A percentile compares a stretch with the other conserved stretches of the same genome.
Evolutionary conservation across 2,113 vertebrate genomes (phyloP).

Genomic region (Chelonoidis abingdonii): DNA sequence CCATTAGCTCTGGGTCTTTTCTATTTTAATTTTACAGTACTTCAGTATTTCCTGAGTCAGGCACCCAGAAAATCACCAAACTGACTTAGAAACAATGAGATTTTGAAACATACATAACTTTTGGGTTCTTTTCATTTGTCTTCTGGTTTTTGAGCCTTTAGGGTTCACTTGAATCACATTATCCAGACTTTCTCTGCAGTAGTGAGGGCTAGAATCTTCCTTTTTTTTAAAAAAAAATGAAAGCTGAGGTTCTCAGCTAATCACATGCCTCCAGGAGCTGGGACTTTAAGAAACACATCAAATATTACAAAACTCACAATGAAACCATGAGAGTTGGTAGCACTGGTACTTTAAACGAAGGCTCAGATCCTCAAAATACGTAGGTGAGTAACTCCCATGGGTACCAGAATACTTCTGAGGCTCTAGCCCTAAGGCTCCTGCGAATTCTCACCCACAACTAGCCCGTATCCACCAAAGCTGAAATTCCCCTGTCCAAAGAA

Average conservation of each 20-base stretch:
- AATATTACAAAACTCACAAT: neutral
- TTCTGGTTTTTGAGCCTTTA: neutral
- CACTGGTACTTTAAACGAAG: neutral
- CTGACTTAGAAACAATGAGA: neutral
- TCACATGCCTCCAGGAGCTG: accelerated
- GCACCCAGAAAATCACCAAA: neutral
- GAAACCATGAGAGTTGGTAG: neutral
- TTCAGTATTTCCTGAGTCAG: neutral
- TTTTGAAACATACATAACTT: neutral
- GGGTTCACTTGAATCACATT: neutral
- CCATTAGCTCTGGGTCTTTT: neutral
- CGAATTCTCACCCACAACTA: neutral
- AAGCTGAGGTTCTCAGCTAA: neutral
- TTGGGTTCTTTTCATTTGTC: neutral
- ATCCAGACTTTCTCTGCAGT: neutral
- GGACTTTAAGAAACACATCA: neutral
- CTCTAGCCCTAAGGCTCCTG: neutral
- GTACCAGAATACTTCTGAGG: neutral
- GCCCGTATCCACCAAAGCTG: neutral
- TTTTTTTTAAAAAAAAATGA: neutral
- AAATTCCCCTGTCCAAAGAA: neutral
- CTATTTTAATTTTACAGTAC: accelerated
- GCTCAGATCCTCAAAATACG: neutral
- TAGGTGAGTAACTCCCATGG: neutral
- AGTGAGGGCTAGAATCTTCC: neutral